A percentile compares a stretch with the other conserved stretches of the same genome.
Conservation (phyloP, 2,888 invertebrate genomes). For the Patella caerulea region DNA sequence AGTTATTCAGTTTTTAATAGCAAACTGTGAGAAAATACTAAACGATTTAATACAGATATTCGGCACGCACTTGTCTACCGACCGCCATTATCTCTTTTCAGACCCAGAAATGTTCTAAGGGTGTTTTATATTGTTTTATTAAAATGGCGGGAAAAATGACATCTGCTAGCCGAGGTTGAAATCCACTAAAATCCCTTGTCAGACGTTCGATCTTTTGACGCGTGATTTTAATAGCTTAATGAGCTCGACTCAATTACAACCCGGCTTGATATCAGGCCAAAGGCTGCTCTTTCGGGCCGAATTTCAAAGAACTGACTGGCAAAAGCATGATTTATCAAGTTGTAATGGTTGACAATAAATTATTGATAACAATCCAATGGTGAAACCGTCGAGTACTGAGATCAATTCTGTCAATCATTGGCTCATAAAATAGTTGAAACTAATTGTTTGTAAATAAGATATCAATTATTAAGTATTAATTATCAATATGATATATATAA, state of each 20-base stretch:
- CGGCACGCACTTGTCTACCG: constrained; percentile 1
- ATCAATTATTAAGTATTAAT: too few species aligned
- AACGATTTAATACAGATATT: not conserved
- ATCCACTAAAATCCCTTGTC: constrained; percentile 7
- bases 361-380: too few species aligned
- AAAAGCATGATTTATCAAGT: too few species aligned
- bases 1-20: not conserved
- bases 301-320: too few species aligned
- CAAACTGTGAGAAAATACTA: constrained; percentile 9
- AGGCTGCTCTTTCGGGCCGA: not conserved
- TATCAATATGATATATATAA: too few species aligned
- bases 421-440: too few species aligned
- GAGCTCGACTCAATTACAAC: constrained; percentile 7
- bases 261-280: not conserved
- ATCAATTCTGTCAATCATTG: too few species aligned
- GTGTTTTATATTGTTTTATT: not conserved
- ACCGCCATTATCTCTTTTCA: not conserved
- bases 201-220: constrained; percentile 9
- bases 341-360: too few species aligned
- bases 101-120: not conserved
- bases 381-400: too few species aligned
- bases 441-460: too few species aligned
- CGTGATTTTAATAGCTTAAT: not conserved
- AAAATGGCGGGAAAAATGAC: constrained; percentile 5
- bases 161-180: not conserved